A percentile compares a stretch with the other conserved stretches of the same genome.
These are phyloP conservation scores for Todus mexicanus DNA, from an alignment of 2,797 vertebrate genomes.

Conservation along the genomic window DNA sequence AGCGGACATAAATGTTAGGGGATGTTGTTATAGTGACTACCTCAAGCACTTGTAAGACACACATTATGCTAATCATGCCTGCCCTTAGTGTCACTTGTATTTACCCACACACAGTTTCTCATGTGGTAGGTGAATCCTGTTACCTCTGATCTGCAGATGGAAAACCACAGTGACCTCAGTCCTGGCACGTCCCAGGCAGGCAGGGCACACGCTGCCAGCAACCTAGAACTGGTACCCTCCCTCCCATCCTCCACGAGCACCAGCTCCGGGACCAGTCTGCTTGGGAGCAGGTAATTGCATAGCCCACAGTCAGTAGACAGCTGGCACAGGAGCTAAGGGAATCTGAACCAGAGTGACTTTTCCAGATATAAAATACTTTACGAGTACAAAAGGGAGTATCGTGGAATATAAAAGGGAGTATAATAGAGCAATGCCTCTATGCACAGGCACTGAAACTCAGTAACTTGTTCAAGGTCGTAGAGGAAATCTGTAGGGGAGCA, in stretches of 20 bases:
- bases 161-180: neutral
- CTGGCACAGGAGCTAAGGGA: neutral
- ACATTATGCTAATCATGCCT: neutral
- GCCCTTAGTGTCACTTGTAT: neutral
- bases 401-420: neutral
- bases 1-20: slow-evolving; percentile 67
- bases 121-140: neutral
- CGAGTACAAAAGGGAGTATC: neutral
- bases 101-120: neutral
- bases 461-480: neutral
- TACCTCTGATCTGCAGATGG: neutral
- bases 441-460: neutral
- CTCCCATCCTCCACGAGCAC: neutral
- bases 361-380: neutral
- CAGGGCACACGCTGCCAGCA: neutral
- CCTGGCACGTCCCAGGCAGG: neutral
- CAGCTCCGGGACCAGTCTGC: neutral
- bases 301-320: neutral
- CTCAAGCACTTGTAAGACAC: neutral
- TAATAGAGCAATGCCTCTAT: neutral
- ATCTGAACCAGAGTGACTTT: neutral
- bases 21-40: slow-evolving; percentile 24
- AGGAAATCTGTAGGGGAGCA: slow-evolving; percentile 5
- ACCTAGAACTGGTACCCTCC: neutral
- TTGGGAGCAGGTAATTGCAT: neutral